Conservation (phyloP, 2,113 vertebrate genomes). For the Heterochromis multidens region DNA sequence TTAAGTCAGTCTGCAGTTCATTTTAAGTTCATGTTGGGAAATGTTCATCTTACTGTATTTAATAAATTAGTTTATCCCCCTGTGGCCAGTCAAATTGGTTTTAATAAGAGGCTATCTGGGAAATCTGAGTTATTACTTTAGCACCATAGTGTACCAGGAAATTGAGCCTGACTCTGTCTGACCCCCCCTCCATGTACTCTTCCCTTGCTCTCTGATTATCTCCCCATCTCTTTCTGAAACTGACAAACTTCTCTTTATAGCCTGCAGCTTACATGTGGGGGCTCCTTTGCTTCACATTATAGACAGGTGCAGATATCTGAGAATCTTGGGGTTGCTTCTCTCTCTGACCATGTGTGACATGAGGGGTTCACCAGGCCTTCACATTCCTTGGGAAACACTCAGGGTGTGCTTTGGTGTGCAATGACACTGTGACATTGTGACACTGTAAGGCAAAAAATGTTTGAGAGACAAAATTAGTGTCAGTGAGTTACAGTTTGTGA, state of each 20-base stretch:
- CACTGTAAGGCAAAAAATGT: not conserved
- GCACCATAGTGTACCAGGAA: not conserved
- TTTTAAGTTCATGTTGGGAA: not conserved
- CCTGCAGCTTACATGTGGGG: not conserved
- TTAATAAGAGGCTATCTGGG: not conserved
- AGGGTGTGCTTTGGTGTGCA: not conserved
- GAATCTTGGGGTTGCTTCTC: constrained; percentile 10
- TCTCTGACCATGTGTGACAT: not conserved
- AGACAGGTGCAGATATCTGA: constrained; percentile 70
- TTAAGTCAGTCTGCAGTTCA: not conserved
- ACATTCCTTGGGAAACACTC: constrained; percentile 52
- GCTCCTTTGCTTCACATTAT: constrained; percentile 3
- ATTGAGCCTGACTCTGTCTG: constrained; percentile 9
- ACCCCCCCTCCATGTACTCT: not conserved
- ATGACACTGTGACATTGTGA: not conserved
- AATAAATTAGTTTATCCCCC: not conserved
- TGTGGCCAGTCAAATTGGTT: not conserved
- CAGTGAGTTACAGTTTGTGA: not conserved
- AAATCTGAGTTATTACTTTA: not conserved
- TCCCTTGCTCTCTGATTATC: not conserved
- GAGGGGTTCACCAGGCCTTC: not conserved
- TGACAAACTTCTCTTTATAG: not conserved
- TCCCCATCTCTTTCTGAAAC: not conserved
- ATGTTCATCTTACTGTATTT: not conserved
- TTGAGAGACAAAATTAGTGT: not conserved